phyloP scores from a whole-genome alignment of 2,797 vertebrate species.

The Acanthiza pusilla region DNA sequence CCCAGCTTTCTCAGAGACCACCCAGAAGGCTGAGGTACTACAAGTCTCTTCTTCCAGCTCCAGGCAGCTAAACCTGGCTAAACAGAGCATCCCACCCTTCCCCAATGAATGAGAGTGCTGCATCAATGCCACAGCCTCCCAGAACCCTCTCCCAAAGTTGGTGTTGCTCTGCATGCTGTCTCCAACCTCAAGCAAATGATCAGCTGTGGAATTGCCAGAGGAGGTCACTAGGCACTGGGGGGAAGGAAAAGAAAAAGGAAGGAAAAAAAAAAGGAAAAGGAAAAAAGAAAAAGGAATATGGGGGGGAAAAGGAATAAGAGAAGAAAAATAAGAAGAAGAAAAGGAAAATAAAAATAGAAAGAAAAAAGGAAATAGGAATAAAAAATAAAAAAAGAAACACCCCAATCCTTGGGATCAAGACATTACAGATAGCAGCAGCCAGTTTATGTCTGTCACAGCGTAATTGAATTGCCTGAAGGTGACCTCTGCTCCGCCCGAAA shows the following conservation, averaged over 20 bases:
- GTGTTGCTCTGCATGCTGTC: neutral
- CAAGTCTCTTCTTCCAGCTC: neutral
- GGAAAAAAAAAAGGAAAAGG: neutral
- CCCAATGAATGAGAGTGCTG: rapidly evolving
- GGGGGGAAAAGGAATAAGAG: neutral
- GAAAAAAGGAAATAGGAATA: rapidly evolving
- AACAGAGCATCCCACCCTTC: neutral
- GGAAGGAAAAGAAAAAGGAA: neutral
- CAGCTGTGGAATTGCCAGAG: neutral
- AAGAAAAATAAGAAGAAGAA: neutral
- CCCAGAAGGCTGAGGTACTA: neutral
- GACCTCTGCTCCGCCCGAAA: neutral
- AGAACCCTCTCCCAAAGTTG: neutral
- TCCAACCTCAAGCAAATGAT: neutral
- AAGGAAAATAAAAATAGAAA: neutral
- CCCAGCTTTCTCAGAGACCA: neutral
- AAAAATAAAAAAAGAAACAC: neutral
- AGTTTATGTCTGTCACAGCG: neutral
- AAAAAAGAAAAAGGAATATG: neutral
- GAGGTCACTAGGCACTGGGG: neutral
- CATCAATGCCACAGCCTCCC: neutral
- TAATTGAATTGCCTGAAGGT: neutral
- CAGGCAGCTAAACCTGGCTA: neutral
- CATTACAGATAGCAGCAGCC: neutral
- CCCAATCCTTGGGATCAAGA: rapidly evolving